Percentiles rank a stretch among this genome's conserved stretches.
These are phyloP conservation scores for Remorina albescens DNA, from an alignment of 2,797 vertebrate genomes.

Conservation along the genomic window DNA sequence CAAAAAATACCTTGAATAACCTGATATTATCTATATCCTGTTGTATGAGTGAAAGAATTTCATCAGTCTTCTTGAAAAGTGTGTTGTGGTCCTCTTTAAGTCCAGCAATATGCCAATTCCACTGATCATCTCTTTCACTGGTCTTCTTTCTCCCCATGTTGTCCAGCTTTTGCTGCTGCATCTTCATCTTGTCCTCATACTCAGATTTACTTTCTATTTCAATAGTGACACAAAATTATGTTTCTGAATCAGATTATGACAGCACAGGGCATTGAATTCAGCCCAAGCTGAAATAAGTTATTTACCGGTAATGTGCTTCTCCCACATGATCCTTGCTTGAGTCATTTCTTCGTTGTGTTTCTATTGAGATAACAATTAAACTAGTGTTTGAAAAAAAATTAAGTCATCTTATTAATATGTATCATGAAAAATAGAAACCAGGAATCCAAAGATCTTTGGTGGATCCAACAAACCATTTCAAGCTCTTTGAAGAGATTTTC, in stretches of 20 bases:
- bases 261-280: background rate
- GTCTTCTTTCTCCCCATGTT: constrained; percentile 84
- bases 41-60: constrained; percentile 80
- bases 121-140: constrained; percentile 87
- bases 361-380: constrained; percentile 76
- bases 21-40: constrained; percentile 83
- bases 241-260: background rate
- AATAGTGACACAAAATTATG: constrained; percentile 4
- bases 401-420: background rate
- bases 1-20: constrained; percentile 76
- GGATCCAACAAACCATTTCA: constrained; percentile 85
- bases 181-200: constrained; percentile 85
- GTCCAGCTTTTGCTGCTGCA: constrained; percentile 85
- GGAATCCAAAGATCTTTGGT: background rate
- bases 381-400: background rate
- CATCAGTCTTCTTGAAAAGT: constrained; percentile 81
- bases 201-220: constrained; percentile 86
- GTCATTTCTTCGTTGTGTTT: constrained; percentile 88
- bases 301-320: constrained; percentile 89
- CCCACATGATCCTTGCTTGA: constrained; percentile 77
- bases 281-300: background rate
- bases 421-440: background rate
- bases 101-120: constrained; percentile 84
- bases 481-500: constrained; percentile 85
- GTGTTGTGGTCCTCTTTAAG: constrained; percentile 86